A percentile compares a stretch with the other conserved stretches of the same genome.
phyloP scores from a whole-genome alignment of 2,888 invertebrate species.

The Hemaris fuciformis region DNA sequence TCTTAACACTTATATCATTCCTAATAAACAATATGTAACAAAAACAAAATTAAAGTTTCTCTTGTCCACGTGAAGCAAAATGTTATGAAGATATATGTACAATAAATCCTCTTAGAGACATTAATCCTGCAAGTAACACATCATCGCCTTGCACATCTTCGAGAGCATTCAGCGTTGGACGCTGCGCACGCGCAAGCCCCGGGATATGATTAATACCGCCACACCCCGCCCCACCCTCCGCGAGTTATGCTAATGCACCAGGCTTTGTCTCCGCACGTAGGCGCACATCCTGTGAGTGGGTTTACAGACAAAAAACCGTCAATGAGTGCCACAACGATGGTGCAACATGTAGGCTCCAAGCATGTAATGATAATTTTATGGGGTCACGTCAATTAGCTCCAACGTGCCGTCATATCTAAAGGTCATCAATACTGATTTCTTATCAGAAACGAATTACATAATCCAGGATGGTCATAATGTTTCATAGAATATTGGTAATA shows the following conservation, averaged over 20 bases:
- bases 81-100: no score
- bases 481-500: no score
- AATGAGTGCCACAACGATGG: slow-evolving; percentile 47
- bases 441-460: no score
- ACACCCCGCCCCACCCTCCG: slow-evolving; percentile 57
- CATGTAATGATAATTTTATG: slow-evolving; percentile 10
- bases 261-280: slow-evolving; percentile 69
- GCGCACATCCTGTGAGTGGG: slow-evolving; percentile 69
- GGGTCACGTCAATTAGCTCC: not conserved
- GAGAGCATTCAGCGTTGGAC: slow-evolving; percentile 28
- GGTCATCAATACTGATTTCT: no score
- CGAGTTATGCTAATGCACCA: slow-evolving; percentile 54
- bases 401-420: not conserved
- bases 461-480: no score
- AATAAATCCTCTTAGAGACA: no score
- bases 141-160: not conserved
- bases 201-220: slow-evolving; percentile 60
- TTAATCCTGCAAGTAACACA: not conserved
- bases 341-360: slow-evolving; percentile 32
- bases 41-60: no score
- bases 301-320: slow-evolving; percentile 49
- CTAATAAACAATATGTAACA: no score
- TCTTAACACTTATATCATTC: no score
- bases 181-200: slow-evolving; percentile 53
- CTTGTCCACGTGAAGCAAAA: no score